phyloP scores from a whole-genome alignment of 2,113 vertebrate species.

The Sclerurus mexicanus region DNA sequence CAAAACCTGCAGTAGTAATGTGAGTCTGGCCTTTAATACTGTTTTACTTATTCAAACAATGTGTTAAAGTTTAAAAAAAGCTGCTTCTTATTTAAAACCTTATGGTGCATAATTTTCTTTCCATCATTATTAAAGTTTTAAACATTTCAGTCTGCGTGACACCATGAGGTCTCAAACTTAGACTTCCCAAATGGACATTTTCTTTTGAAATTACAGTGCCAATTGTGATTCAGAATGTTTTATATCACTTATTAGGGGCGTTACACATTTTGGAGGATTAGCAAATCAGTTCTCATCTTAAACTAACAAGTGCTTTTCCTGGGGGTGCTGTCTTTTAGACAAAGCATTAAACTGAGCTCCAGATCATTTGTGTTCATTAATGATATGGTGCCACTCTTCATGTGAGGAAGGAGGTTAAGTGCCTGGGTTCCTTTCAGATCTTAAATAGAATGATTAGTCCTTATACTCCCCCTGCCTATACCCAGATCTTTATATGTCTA shows the following conservation, averaged over 20 bases:
- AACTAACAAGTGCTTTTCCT: neutral
- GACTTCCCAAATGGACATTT: conserved; percentile 34
- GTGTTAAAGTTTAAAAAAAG: conserved; percentile 39
- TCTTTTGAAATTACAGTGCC: neutral
- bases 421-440: neutral
- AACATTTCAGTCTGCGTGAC: conserved; percentile 25
- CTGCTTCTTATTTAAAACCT: conserved; percentile 1
- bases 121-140: neutral
- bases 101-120: conserved; percentile 29
- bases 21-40: conserved; percentile 74
- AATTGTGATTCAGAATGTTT: conserved; percentile 11
- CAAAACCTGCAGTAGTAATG: conserved; percentile 90
- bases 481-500: neutral
- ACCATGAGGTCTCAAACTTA: conserved; percentile 13
- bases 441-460: neutral
- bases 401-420: neutral
- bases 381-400: neutral
- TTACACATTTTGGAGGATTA: conserved; percentile 17
- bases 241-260: conserved; percentile 10
- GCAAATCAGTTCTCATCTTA: neutral
- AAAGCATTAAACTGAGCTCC: neutral
- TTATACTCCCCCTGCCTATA: neutral
- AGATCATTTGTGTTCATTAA: neutral
- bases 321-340: neutral
- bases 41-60: conserved; percentile 33